Base-by-base conservation (phyloP, 2,888 invertebrate genomes). In the Chromoteleia sp. region DNA sequence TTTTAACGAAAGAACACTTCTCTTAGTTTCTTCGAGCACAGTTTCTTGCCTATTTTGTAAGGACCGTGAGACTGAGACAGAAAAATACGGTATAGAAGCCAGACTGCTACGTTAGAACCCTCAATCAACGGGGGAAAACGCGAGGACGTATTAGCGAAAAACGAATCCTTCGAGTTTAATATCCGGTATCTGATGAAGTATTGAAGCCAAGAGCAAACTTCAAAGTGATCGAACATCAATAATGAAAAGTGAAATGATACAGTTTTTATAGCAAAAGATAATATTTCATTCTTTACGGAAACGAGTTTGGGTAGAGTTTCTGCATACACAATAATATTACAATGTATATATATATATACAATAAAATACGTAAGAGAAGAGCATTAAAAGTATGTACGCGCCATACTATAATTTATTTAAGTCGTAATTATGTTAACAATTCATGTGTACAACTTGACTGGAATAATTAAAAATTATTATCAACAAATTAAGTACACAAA, bases 171-270 rank as follows among this genome's bases (percentile, higher is more conserved):
- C 25, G 10, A 63, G 70, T 76, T 67, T 67, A 81, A 81, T 81
- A 81, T 81, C 75, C 81, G 81, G 65, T 33, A 65, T 76, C 65
- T 71, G 76, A 76, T 71, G 75, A 81, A 76, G 65, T 71, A 71
- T 76, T 76, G 67, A 76, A 61, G 41, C 52, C 59, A 41, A 36
- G 52, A 56, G 41, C 36, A 54, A 74, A 68, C 39, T 71, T 58
- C 71, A 65, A 73, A 81, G 73, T 4, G 29, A 75, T 70, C 61
- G 50, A 41, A 45, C 21, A 29, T 21, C 19, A 43, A 43, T 45
- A 59, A 36, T 33, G 39, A 59, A 74, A 68, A 59, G 36, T 50
- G 33, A 21, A 73, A 15, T 8, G 48, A 45, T 41, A n/a, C 33
- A 0, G 12, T 43, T 21, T 36, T 48, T 15, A 21, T 10, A 36